Conservation (phyloP, 2,888 invertebrate genomes). For the Spodoptera picta region DNA sequence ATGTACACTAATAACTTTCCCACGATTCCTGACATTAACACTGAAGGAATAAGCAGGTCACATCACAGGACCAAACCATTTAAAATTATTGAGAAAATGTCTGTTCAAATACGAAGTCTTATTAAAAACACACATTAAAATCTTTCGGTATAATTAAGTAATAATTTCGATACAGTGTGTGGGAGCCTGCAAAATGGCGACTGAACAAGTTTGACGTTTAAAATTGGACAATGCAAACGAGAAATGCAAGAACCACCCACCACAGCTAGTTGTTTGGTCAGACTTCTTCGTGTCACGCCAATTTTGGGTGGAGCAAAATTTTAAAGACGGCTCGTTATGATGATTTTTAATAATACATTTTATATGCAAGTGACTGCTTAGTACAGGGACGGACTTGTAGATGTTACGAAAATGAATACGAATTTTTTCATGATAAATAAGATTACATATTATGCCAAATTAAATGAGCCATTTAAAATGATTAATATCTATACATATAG, state of each 20-base stretch:
- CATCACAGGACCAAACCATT: slow-evolving; percentile 17
- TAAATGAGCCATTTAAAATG: too few relatives aligned
- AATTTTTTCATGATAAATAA: too few relatives aligned
- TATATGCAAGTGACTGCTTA: too few relatives aligned
- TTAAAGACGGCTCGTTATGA: not conserved
- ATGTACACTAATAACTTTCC: too few relatives aligned
- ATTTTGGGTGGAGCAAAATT: slow-evolving; percentile 16
- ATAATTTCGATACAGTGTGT: slow-evolving; percentile 48
- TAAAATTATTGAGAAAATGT: slow-evolving; percentile 31
- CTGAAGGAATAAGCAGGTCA: not conserved
- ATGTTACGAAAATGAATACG: too few relatives aligned
- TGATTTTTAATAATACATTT: not conserved
- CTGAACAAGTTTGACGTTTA: slow-evolving; percentile 43
- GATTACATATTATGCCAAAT: too few relatives aligned
- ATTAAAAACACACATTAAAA: slow-evolving; percentile 40
- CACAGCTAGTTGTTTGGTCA: slow-evolving; percentile 28
- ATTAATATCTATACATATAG: too few relatives aligned
- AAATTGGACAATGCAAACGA: slow-evolving; percentile 50
- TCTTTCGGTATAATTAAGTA: slow-evolving; percentile 48
- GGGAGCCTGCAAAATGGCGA: slow-evolving; percentile 32
- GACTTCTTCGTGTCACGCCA: slow-evolving; percentile 21
- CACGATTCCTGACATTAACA: too few relatives aligned
- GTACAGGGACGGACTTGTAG: too few relatives aligned
- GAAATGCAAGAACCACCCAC: slow-evolving; percentile 48
- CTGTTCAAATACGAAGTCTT: slow-evolving; percentile 18